phyloP scores from a whole-genome alignment of 2,113 vertebrate genomes.

The Dissostichus mawsoni region DNA sequence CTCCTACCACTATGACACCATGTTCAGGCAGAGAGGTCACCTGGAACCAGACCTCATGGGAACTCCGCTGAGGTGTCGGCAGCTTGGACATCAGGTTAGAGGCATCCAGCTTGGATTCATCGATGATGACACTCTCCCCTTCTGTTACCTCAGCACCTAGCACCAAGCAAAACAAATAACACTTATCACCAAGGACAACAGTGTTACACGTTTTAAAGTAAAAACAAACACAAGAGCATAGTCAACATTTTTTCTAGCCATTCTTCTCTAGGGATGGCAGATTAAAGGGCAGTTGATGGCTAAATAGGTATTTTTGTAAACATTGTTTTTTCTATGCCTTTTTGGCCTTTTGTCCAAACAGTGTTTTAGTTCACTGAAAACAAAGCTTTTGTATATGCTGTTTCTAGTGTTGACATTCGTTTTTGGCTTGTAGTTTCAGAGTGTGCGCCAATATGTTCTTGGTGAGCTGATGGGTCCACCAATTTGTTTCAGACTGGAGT shows the following conservation, averaged over 20 bases:
- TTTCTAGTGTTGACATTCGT: no score
- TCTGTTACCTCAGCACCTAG: slow-evolving; percentile 88
- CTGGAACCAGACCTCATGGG: slow-evolving; percentile 92
- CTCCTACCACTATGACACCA: slow-evolving; percentile 87
- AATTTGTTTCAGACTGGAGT: neutral
- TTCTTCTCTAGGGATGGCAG: no score
- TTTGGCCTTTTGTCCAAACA: no score
- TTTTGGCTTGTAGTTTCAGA: no score
- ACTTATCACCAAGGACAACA: neutral
- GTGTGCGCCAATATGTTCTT: no score
- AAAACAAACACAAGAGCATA: neutral
- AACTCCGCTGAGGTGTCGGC: slow-evolving; percentile 79
- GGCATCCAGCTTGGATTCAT: slow-evolving; percentile 88
- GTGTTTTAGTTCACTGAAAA: no score
- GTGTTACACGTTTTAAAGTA: neutral
- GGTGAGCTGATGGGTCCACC: neutral
- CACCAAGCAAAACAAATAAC: slow-evolving; percentile 9
- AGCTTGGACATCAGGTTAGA: slow-evolving; percentile 90
- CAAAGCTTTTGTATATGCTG: no score
- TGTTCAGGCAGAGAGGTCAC: slow-evolving; percentile 87
- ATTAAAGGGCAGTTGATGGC: no score
- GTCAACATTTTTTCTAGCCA: neutral
- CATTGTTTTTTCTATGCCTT: no score
- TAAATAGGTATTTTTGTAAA: no score
- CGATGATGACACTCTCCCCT: slow-evolving; percentile 87